Evolutionary conservation across 2,797 vertebrate genomes (phyloP).

Genomic region (Vultur gryphus): DNA sequence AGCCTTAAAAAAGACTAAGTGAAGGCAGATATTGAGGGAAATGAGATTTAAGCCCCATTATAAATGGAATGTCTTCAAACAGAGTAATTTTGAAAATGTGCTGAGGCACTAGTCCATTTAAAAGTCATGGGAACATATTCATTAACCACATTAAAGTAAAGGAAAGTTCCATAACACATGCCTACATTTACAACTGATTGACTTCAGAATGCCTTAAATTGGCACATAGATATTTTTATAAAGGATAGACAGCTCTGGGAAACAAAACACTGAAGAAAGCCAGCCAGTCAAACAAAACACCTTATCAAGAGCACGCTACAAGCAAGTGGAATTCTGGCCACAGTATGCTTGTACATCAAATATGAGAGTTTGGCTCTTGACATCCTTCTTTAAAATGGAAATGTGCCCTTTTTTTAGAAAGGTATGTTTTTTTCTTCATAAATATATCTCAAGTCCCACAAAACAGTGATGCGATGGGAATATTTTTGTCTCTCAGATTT

Average conservation of each 20-base stretch:
- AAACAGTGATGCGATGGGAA: not conserved
- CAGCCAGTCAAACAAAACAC: not conserved
- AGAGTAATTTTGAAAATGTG: conserved; percentile 39
- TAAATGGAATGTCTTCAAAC: conserved; percentile 44
- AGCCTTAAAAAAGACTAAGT: conserved; percentile 40
- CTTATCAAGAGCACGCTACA: not conserved
- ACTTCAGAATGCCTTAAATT: conserved; percentile 29
- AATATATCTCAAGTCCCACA: not conserved
- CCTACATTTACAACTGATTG: conserved; percentile 14
- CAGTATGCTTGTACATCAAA: not conserved
- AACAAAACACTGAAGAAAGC: not conserved
- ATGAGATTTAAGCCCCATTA: conserved; percentile 59
- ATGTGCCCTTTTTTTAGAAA: not conserved
- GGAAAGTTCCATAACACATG: not conserved
- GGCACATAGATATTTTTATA: not conserved
- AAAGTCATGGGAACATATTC: conserved; percentile 38
- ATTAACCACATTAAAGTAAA: conserved; percentile 34
- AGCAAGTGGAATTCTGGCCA: not conserved
- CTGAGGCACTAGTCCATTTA: conserved; percentile 48
- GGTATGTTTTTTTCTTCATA: not conserved
- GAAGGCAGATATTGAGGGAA: conserved; percentile 42
- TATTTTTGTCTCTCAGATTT: not conserved
- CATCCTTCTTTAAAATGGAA: not conserved
- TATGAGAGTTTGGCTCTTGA: not conserved
- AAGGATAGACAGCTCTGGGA: not conserved